Evolutionary conservation across 2,888 invertebrate species (phyloP).

Genomic region (Ornithoptera alexandrae): DNA sequence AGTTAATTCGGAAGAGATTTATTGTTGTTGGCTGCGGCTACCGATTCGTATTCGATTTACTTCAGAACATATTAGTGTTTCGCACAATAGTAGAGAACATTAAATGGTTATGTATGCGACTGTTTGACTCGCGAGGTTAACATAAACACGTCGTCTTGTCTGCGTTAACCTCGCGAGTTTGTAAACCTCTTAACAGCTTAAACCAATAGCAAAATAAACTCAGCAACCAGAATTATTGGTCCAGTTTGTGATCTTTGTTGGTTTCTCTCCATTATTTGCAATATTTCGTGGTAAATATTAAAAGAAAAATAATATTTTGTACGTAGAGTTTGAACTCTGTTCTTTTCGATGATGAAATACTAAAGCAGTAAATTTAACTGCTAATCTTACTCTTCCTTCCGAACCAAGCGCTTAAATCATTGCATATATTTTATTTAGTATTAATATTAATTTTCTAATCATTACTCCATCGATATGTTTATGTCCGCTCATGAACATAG

Average conservation of each 20-base stretch:
- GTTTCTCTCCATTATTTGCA: neutral
- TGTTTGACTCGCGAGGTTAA: neutral
- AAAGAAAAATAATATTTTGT: no score
- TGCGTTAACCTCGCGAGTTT: neutral
- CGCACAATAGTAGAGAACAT: slow-evolving; percentile 9
- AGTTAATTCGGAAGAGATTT: slow-evolving; percentile 23
- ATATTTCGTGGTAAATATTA: no score
- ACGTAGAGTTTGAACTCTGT: no score
- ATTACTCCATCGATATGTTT: no score
- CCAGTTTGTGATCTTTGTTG: neutral
- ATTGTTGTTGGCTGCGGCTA: slow-evolving; percentile 10
- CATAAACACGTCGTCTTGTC: slow-evolving; percentile 3
- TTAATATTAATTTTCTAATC: no score
- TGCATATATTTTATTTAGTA: no score
- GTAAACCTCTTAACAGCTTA: neutral
- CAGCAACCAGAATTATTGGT: neutral
- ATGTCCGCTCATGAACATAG: no score
- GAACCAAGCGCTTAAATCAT: no score
- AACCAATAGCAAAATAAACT: neutral
- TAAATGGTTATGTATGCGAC: slow-evolving; percentile 4
- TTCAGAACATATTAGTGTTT: slow-evolving; percentile 13
- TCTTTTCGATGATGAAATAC: no score
- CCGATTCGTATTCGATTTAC: slow-evolving; percentile 11
- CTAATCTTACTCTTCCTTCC: no score
- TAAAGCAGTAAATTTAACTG: no score